Conservation (phyloP, 2,113 vertebrate species). For the Artemisiospiza belli region DNA sequence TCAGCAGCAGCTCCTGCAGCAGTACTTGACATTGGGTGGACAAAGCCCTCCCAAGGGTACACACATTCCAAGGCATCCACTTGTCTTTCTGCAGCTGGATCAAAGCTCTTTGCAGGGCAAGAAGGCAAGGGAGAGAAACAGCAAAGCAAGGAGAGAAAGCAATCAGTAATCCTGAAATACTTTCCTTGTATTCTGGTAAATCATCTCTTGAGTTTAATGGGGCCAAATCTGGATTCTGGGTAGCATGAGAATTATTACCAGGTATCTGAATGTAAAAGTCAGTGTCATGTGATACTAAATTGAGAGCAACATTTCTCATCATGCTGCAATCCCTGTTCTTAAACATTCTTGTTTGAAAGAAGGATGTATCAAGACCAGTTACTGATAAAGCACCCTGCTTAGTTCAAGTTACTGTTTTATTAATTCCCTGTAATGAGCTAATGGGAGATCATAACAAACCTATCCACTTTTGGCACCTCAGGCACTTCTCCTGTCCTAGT, state of each 20-base stretch:
- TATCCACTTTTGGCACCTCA: neutral
- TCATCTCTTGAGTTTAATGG: neutral
- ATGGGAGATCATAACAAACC: neutral
- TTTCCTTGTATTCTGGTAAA: neutral
- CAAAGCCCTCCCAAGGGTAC: neutral
- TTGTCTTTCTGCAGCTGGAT: neutral
- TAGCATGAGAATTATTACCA: neutral
- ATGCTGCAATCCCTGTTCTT: neutral
- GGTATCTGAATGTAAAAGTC: neutral
- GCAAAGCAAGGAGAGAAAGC: neutral
- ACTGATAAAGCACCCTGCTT: neutral
- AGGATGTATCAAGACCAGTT: neutral
- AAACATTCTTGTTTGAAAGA: neutral
- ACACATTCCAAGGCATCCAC: neutral
- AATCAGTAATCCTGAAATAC: neutral
- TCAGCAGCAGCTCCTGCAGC: neutral
- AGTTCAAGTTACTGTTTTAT: neutral
- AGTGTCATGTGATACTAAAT: neutral
- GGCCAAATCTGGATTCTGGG: neutral
- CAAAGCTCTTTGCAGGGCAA: neutral
- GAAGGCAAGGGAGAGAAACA: neutral
- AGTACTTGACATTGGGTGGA: neutral
- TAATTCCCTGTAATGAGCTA: slow-evolving; percentile 15
- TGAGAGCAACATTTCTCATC: neutral
- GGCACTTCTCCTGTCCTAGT: neutral